Evolutionary conservation across 2,888 invertebrate species (phyloP).

Genomic region (Nomada flava): DNA sequence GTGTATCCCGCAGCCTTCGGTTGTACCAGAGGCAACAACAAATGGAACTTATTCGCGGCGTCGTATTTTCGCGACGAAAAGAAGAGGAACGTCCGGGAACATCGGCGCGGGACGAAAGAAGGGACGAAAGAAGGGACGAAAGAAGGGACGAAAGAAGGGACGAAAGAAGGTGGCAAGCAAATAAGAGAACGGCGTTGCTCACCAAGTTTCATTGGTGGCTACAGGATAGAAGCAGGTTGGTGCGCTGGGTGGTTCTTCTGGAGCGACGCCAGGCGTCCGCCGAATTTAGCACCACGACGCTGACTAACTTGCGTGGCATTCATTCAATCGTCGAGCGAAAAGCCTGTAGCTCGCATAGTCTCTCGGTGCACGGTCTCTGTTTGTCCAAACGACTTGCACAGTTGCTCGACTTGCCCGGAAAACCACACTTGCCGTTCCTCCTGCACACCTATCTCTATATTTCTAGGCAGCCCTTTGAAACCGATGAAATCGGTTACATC

Average conservation of each 20-base stretch:
- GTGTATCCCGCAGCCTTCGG: background rate
- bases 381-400: slow-evolving; percentile 43
- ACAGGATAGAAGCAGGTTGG: slow-evolving; percentile 82
- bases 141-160: slow-evolving; percentile 49
- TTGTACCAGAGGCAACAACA: slow-evolving; percentile 2
- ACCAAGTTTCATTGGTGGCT: slow-evolving; percentile 68
- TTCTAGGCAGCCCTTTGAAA: background rate
- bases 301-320: slow-evolving; percentile 84
- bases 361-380: slow-evolving; percentile 45
- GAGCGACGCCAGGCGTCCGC: slow-evolving; percentile 80
- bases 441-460: background rate
- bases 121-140: slow-evolving; percentile 54
- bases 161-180: slow-evolving; percentile 52
- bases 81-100: slow-evolving; percentile 5
- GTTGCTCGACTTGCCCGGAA: too few species aligned
- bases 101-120: slow-evolving; percentile 40
- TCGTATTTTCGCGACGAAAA: slow-evolving; percentile 25
- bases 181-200: slow-evolving; percentile 66
- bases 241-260: slow-evolving; percentile 83
- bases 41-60: background rate
- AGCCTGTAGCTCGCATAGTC: slow-evolving; percentile 65
- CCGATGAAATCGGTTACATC: too few species aligned
- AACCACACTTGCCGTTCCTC: too few species aligned
- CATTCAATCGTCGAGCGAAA: slow-evolving; percentile 82
- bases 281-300: slow-evolving; percentile 83